A percentile compares a stretch with the other conserved stretches of the same genome.
Conservation (phyloP, 2,113 vertebrate species). For the Epinephelus cyanopodus region DNA sequence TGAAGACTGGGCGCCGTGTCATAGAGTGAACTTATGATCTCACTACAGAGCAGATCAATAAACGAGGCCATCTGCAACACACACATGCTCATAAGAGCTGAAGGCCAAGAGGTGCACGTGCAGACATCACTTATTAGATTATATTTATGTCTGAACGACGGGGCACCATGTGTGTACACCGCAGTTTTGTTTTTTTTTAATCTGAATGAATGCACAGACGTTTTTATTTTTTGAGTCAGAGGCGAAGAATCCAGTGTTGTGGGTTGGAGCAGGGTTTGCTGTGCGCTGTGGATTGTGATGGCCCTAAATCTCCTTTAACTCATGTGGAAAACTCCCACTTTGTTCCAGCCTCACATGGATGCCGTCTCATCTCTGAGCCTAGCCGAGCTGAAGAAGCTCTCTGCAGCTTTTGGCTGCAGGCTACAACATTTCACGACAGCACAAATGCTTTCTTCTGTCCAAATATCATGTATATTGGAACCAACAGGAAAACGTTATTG, state of each 20-base stretch:
- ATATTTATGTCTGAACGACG: slow-evolving; percentile 3
- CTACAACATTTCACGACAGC: slow-evolving; percentile 40
- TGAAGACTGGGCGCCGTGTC: slow-evolving; percentile 25
- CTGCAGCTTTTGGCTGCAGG: slow-evolving; percentile 41
- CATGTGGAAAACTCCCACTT: slow-evolving; percentile 73
- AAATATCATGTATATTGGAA: slow-evolving; percentile 34
- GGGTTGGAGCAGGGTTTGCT: slow-evolving; percentile 23
- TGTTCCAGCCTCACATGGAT: slow-evolving; percentile 53
- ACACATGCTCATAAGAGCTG: background rate
- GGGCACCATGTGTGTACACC: background rate
- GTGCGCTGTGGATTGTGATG: slow-evolving; percentile 38
- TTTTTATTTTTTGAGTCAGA: slow-evolving; percentile 22
- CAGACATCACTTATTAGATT: slow-evolving; percentile 11
- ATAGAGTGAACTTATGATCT: slow-evolving; percentile 33
- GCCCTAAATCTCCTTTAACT: slow-evolving; percentile 64
- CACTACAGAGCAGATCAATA: slow-evolving; percentile 46
- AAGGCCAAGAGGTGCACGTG: background rate
- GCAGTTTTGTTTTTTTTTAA: background rate
- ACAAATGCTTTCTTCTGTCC: slow-evolving; percentile 26
- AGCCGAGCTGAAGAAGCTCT: slow-evolving; percentile 46
- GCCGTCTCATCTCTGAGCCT: slow-evolving; percentile 48
- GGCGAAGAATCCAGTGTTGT: slow-evolving; percentile 8
- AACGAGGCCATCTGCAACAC: slow-evolving; percentile 4
- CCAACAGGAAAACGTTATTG: slow-evolving; percentile 30
- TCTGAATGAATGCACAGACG: background rate